Percentiles rank a stretch among this genome's conserved stretches.
phyloP scores from a whole-genome alignment of 2,888 invertebrate species.

The Drosophila picticornis region DNA sequence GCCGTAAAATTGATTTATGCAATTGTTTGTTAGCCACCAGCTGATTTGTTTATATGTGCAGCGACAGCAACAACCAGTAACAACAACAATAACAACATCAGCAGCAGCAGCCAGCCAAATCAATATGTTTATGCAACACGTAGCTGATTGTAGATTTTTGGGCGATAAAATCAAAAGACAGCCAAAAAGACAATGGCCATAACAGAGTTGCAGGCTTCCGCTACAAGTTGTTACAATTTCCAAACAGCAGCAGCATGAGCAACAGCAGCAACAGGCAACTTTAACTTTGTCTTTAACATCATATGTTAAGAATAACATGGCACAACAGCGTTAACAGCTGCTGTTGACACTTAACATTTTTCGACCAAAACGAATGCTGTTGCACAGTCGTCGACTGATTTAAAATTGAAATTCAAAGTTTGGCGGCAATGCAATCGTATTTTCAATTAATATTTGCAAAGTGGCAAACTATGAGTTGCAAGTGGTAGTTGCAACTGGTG shows the following conservation, averaged over 20 bases:
- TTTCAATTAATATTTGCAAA: slow-evolving; percentile 65
- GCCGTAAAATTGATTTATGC: slow-evolving; percentile 79
- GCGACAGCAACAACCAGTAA: slow-evolving; percentile 51
- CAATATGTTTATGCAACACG: slow-evolving; percentile 78
- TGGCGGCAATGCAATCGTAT: slow-evolving; percentile 41
- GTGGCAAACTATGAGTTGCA: slow-evolving; percentile 17
- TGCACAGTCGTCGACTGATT: not conserved
- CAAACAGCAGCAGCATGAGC: not conserved
- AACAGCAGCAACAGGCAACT: not conserved
- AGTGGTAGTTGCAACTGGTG: slow-evolving; percentile 28
- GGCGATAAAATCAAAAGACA: slow-evolving; percentile 67
- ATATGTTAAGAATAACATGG: slow-evolving; percentile 10
- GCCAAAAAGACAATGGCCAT: slow-evolving; percentile 63
- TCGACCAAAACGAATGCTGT: slow-evolving; percentile 53
- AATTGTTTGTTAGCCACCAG: slow-evolving; percentile 75
- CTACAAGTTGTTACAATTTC: slow-evolving; percentile 65
- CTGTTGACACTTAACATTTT: slow-evolving; percentile 50
- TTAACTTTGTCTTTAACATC: not conserved
- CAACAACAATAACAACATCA: slow-evolving; percentile 36
- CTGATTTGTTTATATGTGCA: slow-evolving; percentile 77
- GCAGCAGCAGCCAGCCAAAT: slow-evolving; percentile 52
- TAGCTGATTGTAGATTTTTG: slow-evolving; percentile 64
- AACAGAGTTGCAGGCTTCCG: slow-evolving; percentile 59
- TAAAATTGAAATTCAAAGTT: slow-evolving; percentile 22
- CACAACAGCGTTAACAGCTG: not conserved